phyloP scores from a whole-genome alignment of 2,888 invertebrate species.

The Atrina japonica region DNA sequence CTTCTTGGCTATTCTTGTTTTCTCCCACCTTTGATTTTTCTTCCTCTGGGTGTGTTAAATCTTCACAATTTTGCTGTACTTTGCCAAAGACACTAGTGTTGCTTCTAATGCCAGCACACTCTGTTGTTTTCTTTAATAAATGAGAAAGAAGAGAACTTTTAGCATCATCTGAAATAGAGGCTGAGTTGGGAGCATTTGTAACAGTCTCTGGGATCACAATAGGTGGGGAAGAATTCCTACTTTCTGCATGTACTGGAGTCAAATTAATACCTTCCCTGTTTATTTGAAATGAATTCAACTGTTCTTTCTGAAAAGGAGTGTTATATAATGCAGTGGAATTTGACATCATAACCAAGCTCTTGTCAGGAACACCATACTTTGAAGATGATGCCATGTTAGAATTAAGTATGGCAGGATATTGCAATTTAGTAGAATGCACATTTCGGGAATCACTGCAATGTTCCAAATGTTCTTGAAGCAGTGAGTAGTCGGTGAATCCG shows the following conservation, averaged over 20 bases:
- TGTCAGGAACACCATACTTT: neutral
- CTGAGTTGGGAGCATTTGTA: neutral
- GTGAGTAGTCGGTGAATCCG: slow-evolving; percentile 78
- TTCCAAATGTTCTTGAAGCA: slow-evolving; percentile 76
- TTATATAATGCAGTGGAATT: too few relatives aligned
- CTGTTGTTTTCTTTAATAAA: slow-evolving; percentile 29
- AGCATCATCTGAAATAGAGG: neutral
- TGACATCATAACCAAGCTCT: neutral
- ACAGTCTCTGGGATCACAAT: slow-evolving; percentile 52
- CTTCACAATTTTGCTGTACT: neutral
- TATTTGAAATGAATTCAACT: too few relatives aligned
- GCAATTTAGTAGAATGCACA: too few relatives aligned
- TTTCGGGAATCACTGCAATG: too few relatives aligned
- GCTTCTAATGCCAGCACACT: neutral
- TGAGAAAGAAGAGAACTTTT: slow-evolving; percentile 21
- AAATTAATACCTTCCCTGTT: neutral
- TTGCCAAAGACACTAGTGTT: neutral
- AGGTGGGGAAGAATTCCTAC: neutral
- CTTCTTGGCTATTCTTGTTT: slow-evolving; percentile 21
- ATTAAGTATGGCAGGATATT: neutral
- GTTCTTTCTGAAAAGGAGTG: too few relatives aligned
- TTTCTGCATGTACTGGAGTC: neutral
- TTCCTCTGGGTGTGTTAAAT: too few relatives aligned
- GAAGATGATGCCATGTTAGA: neutral
- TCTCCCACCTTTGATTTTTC: slow-evolving; percentile 2